These are phyloP conservation scores for Pentalonia nigronervosa DNA, from an alignment of 1,140 invertebrate species.

Conservation along the genomic window DNA sequence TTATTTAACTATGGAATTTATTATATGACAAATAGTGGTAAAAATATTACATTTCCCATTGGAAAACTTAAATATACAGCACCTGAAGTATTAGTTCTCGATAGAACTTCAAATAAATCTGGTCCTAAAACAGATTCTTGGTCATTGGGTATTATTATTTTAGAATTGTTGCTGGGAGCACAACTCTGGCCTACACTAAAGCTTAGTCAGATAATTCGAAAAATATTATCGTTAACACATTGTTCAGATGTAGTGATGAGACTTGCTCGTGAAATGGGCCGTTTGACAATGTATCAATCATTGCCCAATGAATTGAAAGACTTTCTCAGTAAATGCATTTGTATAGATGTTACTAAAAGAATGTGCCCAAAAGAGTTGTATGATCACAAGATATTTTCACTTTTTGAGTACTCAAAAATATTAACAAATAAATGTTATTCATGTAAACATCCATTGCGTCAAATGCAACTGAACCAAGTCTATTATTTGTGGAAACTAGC, in stretches of 20 bases:
- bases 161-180: slow-evolving; percentile 75
- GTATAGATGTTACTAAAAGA: slow-evolving; percentile 72
- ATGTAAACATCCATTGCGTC: slow-evolving; percentile 64
- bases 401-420: neutral
- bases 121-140: slow-evolving; percentile 86
- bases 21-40: slow-evolving; percentile 86
- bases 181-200: slow-evolving; percentile 77
- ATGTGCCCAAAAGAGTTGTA: slow-evolving; percentile 71
- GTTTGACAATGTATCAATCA: slow-evolving; percentile 68
- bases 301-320: slow-evolving; percentile 68
- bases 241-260: slow-evolving; percentile 74
- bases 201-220: slow-evolving; percentile 75
- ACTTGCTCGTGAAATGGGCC: slow-evolving; percentile 79
- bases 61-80: slow-evolving; percentile 86
- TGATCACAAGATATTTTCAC: slow-evolving; percentile 61
- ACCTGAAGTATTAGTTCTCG: slow-evolving; percentile 79
- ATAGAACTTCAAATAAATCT: slow-evolving; percentile 60
- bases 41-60: slow-evolving; percentile 89
- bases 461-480: slow-evolving; percentile 77
- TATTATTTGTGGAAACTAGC: slow-evolving; percentile 96
- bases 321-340: slow-evolving; percentile 75
- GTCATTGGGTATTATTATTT: slow-evolving; percentile 87
- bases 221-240: slow-evolving; percentile 76
- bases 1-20: slow-evolving; percentile 92
- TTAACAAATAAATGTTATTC: slow-evolving; percentile 53